Conservation (phyloP, 2,797 vertebrate genomes). For the Catamblyrhynchus diadema region DNA sequence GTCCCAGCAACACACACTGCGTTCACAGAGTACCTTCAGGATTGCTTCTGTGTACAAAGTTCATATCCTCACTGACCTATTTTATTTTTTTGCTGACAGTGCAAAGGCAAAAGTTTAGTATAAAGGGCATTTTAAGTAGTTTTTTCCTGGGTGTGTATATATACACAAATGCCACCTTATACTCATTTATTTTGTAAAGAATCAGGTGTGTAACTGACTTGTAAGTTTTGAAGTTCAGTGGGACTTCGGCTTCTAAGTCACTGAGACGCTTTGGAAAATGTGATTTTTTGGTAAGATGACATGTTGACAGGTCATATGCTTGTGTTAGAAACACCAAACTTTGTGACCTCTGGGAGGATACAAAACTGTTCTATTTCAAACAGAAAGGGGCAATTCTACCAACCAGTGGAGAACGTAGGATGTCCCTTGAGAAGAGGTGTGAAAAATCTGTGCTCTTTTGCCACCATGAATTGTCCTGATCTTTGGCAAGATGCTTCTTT, state of each 20-base stretch:
- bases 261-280: not conserved
- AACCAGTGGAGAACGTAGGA: not conserved
- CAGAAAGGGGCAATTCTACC: not conserved
- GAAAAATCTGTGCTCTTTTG: not conserved
- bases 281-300: not conserved
- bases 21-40: not conserved
- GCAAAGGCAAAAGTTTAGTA: not conserved
- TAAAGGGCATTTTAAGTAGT: not conserved
- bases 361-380: not conserved
- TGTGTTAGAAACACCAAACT: not conserved
- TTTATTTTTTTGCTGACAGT: not conserved
- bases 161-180: not conserved
- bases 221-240: not conserved
- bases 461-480: not conserved
- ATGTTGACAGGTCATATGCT: not conserved
- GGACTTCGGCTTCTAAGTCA: not conserved
- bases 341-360: not conserved
- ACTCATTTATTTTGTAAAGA: not conserved
- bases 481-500: not conserved
- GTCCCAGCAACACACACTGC: not conserved
- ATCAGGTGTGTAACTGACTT: not conserved
- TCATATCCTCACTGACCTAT: not conserved
- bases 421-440: not conserved
- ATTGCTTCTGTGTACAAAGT: not conserved
- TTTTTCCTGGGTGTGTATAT: not conserved